Evolutionary conservation across 2,888 invertebrate species (phyloP), one percentile per base, ranked within the genome.

Genomic region (Meganola albula): DNA sequence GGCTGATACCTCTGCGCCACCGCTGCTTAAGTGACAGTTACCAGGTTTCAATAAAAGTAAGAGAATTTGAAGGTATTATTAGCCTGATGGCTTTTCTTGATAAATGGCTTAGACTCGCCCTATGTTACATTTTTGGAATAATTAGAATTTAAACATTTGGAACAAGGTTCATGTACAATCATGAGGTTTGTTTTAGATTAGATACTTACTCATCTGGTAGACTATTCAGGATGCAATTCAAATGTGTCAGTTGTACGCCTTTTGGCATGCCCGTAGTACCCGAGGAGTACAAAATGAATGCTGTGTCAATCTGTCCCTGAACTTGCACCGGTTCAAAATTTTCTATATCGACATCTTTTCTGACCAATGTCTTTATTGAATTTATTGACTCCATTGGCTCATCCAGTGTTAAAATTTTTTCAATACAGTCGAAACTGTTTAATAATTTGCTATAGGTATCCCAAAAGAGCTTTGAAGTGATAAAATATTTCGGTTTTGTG

Each of bases 231-330:
- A 86, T 70, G 37, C 85, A 74, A 62, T 91, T 91, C 32, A 77
- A 67, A 61, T 91, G 89, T 3, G 90, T 88, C 24, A 91, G 63
- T 69, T 88, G 79, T 1, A 91, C 90, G 16, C 90, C 91, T 69
- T 92, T 92, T 1, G 91, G 90, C 53, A 91, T 66, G 0, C 92
- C 92, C 9, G 89, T 89, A 0, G 92, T 92, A 25, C 92, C 92
- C 34, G 92, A 91, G 18, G 92, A 92, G 66, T 89, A 91, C 37
- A 91, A 79, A 54, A 91, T 75, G 11, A 68, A 51, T 0, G 71
- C 74, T 1, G 57, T 55, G 44, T 77, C 76, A 12, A 40, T 58
- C 32, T 72, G 67, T 34, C 75, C 77, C 31, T 62, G 88, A n/a
- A 90, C 75, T 10, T 69, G 50, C 29, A 62, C 51, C 16, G 89